Base-by-base conservation (phyloP, 2,113 vertebrate species). In the Octodon degus region DNA sequence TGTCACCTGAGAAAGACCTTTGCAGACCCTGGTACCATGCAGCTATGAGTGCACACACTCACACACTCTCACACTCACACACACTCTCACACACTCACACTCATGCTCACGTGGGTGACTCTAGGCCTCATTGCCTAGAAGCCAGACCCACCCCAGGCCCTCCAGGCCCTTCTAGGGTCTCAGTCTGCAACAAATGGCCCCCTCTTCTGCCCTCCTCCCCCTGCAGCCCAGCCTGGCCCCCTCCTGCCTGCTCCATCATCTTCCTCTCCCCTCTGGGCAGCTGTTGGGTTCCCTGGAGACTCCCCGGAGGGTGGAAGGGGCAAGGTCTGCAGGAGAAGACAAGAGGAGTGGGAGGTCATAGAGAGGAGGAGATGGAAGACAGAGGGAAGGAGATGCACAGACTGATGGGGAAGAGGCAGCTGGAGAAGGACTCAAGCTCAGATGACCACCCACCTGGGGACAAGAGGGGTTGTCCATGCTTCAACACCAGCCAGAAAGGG, bases 1-100 rank as follows among this genome's bases (percentile, higher is more conserved):
- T 40, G n/a, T 16, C 17, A 32, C 89, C 34, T 7, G 25, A 96
- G 97, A 97, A 96, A 92, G 96, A 76, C 63, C 89, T 10, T 80
- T 62, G 34, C 50, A 20, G 65, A 8, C 63, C 86, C 5, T 30
- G 82, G 80, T 55, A 5, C 80, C 37, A 8, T 11, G 53, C 50
- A 79, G 16, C 40, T 77, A 11, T n/a, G 53, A 53, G 34, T 25
- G 27, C 22, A 34, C 19, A 27, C 19, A 27, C n/a, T 13, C 6
- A 8, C 67, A 25, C 14, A 3, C 43, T 20, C 11, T 25, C 22
- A 12, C 40, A 14, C 3, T 67, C 60, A 37, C 4, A 11, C n/a
- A 22, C 6, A 5, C 55, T 13, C 70, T 30, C 4, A 10, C n/a
- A 14, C 6, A 5, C 55, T 19, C 4, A 0, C 62, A 40, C 10